Evolutionary conservation across 2,797 vertebrate genomes (phyloP), one percentile per base, ranked within the genome.

Genomic region (Pteronotus mesoamericanus): DNA sequence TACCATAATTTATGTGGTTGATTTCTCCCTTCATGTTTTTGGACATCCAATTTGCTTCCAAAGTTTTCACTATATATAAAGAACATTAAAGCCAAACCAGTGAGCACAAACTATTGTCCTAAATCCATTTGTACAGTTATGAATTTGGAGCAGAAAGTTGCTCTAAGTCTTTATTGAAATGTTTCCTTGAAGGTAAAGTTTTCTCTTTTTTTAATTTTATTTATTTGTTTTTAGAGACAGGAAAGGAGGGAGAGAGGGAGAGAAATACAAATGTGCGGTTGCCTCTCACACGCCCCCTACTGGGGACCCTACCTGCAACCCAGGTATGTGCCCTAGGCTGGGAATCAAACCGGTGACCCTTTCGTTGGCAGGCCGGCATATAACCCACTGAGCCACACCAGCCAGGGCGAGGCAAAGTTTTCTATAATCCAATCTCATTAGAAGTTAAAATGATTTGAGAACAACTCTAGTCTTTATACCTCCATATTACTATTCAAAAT

Each of bases 401-500:
- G n/a, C n/a, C n/a, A n/a, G n/a, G n/a, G n/a, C n/a, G n/a, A 21
- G 53, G 21, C 8, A 14, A 22, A 1, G 9, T 42, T 78, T 39
- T 84, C 42, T n/a, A 1, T 2, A 2, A 64, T 82, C 16, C 34
- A 3, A n/a, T 22, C 44, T 22, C 51, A 22, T 3, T 1, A 24
- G 7, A 39, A 48, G 55, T 51, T 18, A 6, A 48, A 46, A 46
- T 1, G 1, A 19, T 16, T 4, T 44, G 72, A 37, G 18, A 19
- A 55, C 0, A 18, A n/a, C 44, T 19, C 59, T 8, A 4, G 39
- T 34, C 37, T 34, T 9, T 32, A 11, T 4, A 18, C 14, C 32
- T 32, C 78, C 21, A 0, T 9, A 2, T 1, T 9, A 3, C 8
- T 61, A 2, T 48, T 9, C 16, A 19, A 14, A 16, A 6, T 5